Conservation (phyloP, 2,888 invertebrate species). For the Andrena bicolor region DNA sequence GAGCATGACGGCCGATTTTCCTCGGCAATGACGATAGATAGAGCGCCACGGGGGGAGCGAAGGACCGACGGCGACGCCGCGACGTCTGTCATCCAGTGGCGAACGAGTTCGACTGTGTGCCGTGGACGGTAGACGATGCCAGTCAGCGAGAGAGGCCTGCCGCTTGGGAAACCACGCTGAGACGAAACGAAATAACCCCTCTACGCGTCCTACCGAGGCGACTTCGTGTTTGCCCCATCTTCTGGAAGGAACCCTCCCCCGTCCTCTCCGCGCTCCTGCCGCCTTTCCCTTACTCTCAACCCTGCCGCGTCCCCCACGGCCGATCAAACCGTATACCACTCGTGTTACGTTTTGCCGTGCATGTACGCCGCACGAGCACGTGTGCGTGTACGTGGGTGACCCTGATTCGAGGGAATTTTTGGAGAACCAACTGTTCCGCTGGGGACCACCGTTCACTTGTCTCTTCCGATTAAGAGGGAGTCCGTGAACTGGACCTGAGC, state of each 20-base stretch:
- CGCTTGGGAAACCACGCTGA: slow-evolving; percentile 71
- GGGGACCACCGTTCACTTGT: background rate
- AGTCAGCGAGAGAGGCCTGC: slow-evolving; percentile 60
- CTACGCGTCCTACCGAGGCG: slow-evolving; percentile 68
- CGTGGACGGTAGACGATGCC: slow-evolving; percentile 69
- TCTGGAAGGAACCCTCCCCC: slow-evolving; percentile 67
- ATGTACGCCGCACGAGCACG: slow-evolving; percentile 8
- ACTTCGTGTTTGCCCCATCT: slow-evolving; percentile 69
- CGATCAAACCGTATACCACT: slow-evolving; percentile 43
- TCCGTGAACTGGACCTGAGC: too few species aligned
- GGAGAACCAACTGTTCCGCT: slow-evolving; percentile 16
- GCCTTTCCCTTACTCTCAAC: slow-evolving; percentile 43
- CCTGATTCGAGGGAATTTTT: slow-evolving; percentile 49
- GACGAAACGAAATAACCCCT: slow-evolving; percentile 74
- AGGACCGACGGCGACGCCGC: slow-evolving; percentile 62
- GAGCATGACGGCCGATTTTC: slow-evolving; percentile 46
- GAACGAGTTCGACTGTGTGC: slow-evolving; percentile 80
- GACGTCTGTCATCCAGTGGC: slow-evolving; percentile 77
- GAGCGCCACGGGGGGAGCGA: slow-evolving; percentile 1
- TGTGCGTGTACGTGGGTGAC: slow-evolving; percentile 45
- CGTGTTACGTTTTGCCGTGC: slow-evolving; percentile 55
- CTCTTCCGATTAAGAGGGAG: too few species aligned
- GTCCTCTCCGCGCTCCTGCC: slow-evolving; percentile 36
- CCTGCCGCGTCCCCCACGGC: slow-evolving; percentile 52
- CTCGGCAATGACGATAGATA: slow-evolving; percentile 24